Percentiles rank a stretch among this genome's conserved stretches.
These are phyloP conservation scores for Gobius niger DNA, from an alignment of 2,113 vertebrate species.

Conservation along the genomic window DNA sequence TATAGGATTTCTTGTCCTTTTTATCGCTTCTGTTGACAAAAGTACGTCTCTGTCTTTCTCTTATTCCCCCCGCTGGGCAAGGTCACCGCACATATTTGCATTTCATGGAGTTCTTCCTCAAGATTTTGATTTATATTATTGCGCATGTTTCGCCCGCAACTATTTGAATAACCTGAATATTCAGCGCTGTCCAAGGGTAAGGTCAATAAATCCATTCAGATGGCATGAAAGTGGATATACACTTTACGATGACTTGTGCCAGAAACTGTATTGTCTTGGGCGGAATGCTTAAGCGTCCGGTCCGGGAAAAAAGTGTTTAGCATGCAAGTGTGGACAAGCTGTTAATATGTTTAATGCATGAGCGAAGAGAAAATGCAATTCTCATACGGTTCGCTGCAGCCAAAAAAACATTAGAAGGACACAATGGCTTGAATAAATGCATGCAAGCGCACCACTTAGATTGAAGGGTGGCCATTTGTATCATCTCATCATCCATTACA, in stretches of 20 bases:
- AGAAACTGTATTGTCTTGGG: conserved; percentile 30
- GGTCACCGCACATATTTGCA: conserved; percentile 74
- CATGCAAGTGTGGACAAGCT: conserved; percentile 3
- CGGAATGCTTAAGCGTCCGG: conserved; percentile 22
- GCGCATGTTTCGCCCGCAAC: conserved; percentile 44
- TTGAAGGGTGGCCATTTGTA: neutral
- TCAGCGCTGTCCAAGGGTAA: conserved; percentile 58
- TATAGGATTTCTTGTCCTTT: conserved; percentile 49
- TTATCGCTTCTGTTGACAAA: conserved; percentile 56
- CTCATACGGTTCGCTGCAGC: neutral
- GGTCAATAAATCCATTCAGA: conserved; percentile 66
- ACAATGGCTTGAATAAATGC: conserved; percentile 1
- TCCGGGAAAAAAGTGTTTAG: conserved; percentile 13
- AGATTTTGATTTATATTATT: conserved; percentile 72
- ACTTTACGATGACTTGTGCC: conserved; percentile 20
- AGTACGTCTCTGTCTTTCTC: conserved; percentile 42
- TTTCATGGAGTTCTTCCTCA: conserved; percentile 65
- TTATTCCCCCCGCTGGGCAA: conserved; percentile 59
- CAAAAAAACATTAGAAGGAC: conserved; percentile 6
- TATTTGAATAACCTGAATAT: conserved; percentile 66
- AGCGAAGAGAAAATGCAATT: neutral
- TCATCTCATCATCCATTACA: neutral
- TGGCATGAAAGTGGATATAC: conserved; percentile 42
- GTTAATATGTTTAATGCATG: conserved; percentile 14
- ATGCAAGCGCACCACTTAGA: neutral